These are phyloP conservation scores for Charina bottae DNA, from an alignment of 2,113 vertebrate species.

Conservation along the genomic window DNA sequence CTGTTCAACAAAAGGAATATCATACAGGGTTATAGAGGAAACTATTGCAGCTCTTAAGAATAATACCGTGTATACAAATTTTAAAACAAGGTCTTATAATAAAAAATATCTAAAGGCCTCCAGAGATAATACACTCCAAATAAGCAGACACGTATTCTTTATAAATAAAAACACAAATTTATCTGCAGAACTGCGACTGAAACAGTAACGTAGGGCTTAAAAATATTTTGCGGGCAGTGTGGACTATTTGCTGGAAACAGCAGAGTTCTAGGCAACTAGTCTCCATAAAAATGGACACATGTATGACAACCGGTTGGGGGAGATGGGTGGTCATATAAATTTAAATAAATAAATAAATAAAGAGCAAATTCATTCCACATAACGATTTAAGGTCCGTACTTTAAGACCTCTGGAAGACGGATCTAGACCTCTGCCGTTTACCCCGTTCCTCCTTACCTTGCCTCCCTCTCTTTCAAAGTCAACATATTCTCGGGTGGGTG, in stretches of 20 bases:
- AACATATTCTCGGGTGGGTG: conserved; percentile 95
- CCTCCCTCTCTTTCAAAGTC: conserved; percentile 97
- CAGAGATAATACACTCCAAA: not conserved
- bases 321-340: too few relatives aligned
- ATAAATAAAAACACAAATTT: not conserved
- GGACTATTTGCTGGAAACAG: not conserved
- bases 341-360: too few relatives aligned
- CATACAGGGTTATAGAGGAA: not conserved
- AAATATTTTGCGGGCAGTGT: not conserved
- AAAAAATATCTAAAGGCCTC: not conserved
- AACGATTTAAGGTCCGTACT: rapidly evolving
- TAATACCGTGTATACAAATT: not conserved
- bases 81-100: not conserved
- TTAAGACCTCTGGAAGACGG: not conserved
- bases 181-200: not conserved
- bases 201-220: not conserved
- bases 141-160: not conserved
- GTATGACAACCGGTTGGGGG: not conserved
- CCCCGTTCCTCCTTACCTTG: conserved; percentile 86
- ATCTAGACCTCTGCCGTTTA: conserved; percentile 18
- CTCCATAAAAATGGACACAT: not conserved
- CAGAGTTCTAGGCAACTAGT: not conserved
- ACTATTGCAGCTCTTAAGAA: not conserved
- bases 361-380: rapidly evolving
- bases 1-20: not conserved